Conservation (phyloP, 2,797 vertebrate genomes). For the Tolypeutes matacus region DNA sequence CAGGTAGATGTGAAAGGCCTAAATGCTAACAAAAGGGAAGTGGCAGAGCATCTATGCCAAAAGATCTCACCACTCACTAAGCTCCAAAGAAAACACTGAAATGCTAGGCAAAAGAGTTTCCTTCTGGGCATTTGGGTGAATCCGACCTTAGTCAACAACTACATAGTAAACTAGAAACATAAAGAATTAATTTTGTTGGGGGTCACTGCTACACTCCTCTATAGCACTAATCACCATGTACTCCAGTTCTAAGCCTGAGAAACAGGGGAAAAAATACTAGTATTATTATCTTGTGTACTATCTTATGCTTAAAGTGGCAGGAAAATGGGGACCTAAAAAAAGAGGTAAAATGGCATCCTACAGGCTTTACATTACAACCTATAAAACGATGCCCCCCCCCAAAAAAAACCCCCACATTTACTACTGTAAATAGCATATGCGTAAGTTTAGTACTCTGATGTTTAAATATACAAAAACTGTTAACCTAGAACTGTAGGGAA, state of each 20-base stretch:
- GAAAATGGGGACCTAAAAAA: slow-evolving; percentile 25
- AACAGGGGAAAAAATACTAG: neutral
- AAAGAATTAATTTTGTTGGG: slow-evolving; percentile 42
- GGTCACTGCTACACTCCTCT: neutral
- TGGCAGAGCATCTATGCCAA: neutral
- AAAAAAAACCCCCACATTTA: neutral
- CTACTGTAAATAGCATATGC: slow-evolving; percentile 50
- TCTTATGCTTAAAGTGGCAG: neutral
- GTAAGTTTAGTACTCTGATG: slow-evolving; percentile 4
- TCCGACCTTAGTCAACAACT: slow-evolving; percentile 7
- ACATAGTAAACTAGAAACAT: slow-evolving; percentile 25
- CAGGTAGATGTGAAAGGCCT: slow-evolving; percentile 16
- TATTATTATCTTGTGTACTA: neutral
- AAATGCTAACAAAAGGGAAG: slow-evolving; percentile 5
- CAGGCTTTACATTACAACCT: slow-evolving; percentile 9
- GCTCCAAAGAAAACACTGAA: slow-evolving; percentile 32
- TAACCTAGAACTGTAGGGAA: slow-evolving; percentile 21
- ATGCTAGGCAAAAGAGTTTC: slow-evolving; percentile 30
- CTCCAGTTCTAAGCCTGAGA: slow-evolving; percentile 36
- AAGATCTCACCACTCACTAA: slow-evolving; percentile 44
- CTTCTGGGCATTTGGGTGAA: neutral
- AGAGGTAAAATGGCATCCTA: neutral
- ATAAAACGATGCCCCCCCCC: neutral
- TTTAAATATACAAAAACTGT: slow-evolving; percentile 62
- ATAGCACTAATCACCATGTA: slow-evolving; percentile 12